A percentile compares a stretch with the other conserved stretches of the same genome.
phyloP scores from a whole-genome alignment of 2,113 vertebrate species.

The Chionis minor region DNA sequence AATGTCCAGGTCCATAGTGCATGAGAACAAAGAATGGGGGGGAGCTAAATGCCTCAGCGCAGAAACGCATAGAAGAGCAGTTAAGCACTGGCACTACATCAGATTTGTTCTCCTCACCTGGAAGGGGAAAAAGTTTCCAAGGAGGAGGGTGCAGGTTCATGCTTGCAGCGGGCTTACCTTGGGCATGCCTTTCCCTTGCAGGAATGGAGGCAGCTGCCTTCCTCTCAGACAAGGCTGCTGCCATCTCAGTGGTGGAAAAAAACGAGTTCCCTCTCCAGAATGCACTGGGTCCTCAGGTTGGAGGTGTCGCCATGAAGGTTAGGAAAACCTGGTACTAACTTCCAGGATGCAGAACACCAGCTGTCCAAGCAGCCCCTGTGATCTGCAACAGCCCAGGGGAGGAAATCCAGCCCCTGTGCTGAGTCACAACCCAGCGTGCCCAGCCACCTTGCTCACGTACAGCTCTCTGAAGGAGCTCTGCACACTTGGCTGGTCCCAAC shows the following conservation, averaged over 20 bases:
- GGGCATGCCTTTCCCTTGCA: conserved; percentile 32
- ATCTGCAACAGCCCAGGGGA: neutral
- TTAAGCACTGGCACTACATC: neutral
- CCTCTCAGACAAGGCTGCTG: conserved; percentile 79
- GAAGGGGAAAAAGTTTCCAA: neutral
- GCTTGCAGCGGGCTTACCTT: conserved; percentile 19
- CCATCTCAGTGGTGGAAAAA: conserved; percentile 77
- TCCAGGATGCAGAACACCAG: fast-evolving
- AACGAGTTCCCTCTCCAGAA: conserved; percentile 73
- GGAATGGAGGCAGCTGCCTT: conserved; percentile 89
- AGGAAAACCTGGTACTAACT: neutral
- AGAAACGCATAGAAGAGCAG: neutral
- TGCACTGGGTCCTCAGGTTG: conserved; percentile 79
- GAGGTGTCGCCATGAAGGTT: conserved; percentile 81
- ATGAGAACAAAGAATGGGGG: fast-evolving
- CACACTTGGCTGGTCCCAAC: neutral
- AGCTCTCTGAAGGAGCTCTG: neutral
- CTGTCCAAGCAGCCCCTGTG: neutral
- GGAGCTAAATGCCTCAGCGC: neutral
- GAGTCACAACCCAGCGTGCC: neutral
- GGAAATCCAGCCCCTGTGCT: neutral
- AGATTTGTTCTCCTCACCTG: neutral
- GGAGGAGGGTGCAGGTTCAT: neutral
- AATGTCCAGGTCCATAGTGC: neutral
- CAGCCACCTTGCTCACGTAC: neutral